Base-by-base conservation (phyloP, 2,888 invertebrate genomes). In the Leptopilina myrica region DNA sequence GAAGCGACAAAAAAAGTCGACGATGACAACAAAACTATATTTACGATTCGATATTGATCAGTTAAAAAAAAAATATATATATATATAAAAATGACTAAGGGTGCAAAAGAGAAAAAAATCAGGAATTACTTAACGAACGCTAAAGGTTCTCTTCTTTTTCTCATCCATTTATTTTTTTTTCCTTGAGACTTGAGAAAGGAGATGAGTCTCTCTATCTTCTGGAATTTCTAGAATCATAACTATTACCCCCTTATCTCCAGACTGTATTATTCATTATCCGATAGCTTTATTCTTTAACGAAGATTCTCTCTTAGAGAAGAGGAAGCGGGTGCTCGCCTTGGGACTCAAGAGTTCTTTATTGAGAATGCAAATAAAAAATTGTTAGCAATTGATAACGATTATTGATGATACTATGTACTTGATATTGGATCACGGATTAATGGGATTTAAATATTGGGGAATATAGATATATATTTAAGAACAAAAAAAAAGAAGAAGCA, bases 111-210 rank as follows among this genome's bases (percentile, higher is more conserved):
- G 20, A 26, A 20, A 49, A 69, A 73, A n/a, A 12, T n/a, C 56
- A 14, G 73, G 73, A 73, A 73, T 73, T 73, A 56, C 73, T 73
- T 56, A 33, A 56, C 40, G 15, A 73, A 73, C 56, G 73, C 73
- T 73, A 73, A 56, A 33, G 73, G 33, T 56, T 43, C 8, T 43
- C 56, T 73, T 56, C 40, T 7, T 15, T 11, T 40, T 33, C 5
- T 33, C 5, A 33, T 33, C 20, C 20, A 20, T 20, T 20, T 20
- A 20, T 20, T 20, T 43, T 43, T 43, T 73, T 73, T 73, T 56
- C 12, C n/a, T 11, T 33, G 53, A 56, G 73, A 56, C 5, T 62
- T 3, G 56, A 53, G 33, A 20, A 73, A 56, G 11, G 11, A 73
- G 56, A 73, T 33, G 14, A 59, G 33, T 1, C 33, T 33, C 33